phyloP scores from a whole-genome alignment of 2,888 invertebrate genomes.

The Caenorhabditis macrosperma region DNA sequence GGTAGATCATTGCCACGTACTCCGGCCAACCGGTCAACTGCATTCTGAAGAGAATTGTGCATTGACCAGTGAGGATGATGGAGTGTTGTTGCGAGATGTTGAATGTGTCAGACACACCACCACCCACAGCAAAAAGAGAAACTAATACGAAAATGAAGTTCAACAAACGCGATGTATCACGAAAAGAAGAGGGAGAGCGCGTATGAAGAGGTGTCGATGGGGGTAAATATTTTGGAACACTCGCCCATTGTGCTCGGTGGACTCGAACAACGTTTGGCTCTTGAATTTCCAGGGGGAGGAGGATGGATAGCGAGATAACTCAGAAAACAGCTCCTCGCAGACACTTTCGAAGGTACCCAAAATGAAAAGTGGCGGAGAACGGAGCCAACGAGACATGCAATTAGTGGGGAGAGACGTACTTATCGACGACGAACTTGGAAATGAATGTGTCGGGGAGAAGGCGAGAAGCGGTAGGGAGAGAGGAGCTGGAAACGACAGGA shows the following conservation, averaged over 20 bases:
- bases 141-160: background rate
- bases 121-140: background rate
- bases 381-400: slow-evolving; percentile 1
- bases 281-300: slow-evolving; percentile 6
- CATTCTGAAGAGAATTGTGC: slow-evolving; percentile 26
- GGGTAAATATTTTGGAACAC: slow-evolving; percentile 43
- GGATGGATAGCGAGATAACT: slow-evolving; percentile 7
- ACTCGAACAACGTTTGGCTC: slow-evolving; percentile 15
- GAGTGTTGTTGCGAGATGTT: too few relatives aligned
- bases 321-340: slow-evolving; percentile 26
- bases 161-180: background rate
- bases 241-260: slow-evolving; percentile 9
- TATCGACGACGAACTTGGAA: slow-evolving; percentile 6
- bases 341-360: background rate
- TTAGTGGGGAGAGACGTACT: background rate
- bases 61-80: too few relatives aligned
- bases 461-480: background rate
- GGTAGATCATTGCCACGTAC: slow-evolving; percentile 45
- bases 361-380: background rate
- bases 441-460: background rate
- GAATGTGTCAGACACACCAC: background rate
- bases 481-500: background rate
- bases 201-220: background rate
- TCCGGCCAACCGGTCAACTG: slow-evolving; percentile 51
- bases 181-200: background rate